A percentile compares a stretch with the other conserved stretches of the same genome.
phyloP scores from a whole-genome alignment of 2,888 invertebrate genomes.

The Dioctria rufipes region DNA sequence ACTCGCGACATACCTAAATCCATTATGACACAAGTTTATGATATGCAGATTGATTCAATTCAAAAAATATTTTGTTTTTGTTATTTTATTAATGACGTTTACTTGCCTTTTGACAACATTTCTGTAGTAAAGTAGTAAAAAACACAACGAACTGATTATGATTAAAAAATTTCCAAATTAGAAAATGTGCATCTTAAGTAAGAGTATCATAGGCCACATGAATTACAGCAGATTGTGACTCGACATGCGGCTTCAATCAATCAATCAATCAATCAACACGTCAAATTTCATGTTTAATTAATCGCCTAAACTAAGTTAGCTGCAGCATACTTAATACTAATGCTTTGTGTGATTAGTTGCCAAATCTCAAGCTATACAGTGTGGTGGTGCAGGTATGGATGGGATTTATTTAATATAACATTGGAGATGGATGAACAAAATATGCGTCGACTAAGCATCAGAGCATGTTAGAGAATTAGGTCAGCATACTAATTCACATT shows the following conservation, averaged over 20 bases:
- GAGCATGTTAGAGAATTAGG: not conserved
- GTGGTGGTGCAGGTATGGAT: slow-evolving; percentile 13
- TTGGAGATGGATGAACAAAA: too few species aligned
- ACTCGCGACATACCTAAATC: slow-evolving; percentile 96
- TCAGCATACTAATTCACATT: not conserved
- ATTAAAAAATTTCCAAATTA: slow-evolving; percentile 46
- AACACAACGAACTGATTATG: slow-evolving; percentile 49
- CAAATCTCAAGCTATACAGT: slow-evolving; percentile 49
- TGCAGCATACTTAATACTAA: slow-evolving; percentile 19
- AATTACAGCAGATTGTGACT: slow-evolving; percentile 37
- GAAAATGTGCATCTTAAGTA: slow-evolving; percentile 48
- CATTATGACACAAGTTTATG: slow-evolving; percentile 52
- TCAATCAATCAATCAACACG: slow-evolving; percentile 50
- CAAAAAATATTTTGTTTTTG: slow-evolving; percentile 56
- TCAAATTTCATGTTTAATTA: slow-evolving; percentile 43
- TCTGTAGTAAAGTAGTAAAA: slow-evolving; percentile 42
- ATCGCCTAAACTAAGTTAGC: slow-evolving; percentile 47
- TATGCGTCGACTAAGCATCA: not conserved
- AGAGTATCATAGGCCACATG: slow-evolving; percentile 35
- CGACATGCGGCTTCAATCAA: slow-evolving; percentile 50
- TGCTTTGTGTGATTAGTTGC: slow-evolving; percentile 40
- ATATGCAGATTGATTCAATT: slow-evolving; percentile 49
- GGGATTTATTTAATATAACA: not conserved
- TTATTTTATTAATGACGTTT: slow-evolving; percentile 47
- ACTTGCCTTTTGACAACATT: slow-evolving; percentile 51